A percentile compares a stretch with the other conserved stretches of the same genome.
phyloP scores from a whole-genome alignment of 2,888 invertebrate genomes.

The Dasysyrphus tricinctus region DNA sequence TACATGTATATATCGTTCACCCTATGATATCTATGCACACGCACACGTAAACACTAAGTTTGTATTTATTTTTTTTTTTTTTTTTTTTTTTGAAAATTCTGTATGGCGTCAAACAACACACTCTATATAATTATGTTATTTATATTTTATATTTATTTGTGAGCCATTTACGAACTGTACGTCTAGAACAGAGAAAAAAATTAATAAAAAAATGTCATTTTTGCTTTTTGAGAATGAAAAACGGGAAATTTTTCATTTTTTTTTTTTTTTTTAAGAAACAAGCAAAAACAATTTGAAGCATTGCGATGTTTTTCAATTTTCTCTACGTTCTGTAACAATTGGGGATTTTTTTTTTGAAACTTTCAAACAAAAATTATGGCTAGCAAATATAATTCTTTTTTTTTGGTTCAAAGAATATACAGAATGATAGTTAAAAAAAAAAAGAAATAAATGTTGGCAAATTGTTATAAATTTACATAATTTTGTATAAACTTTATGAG shows the following conservation, averaged over 20 bases:
- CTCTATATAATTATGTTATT: conserved; percentile 54
- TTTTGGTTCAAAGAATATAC: conserved; percentile 23
- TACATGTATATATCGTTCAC: conserved; percentile 55
- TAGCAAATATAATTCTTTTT: conserved; percentile 52
- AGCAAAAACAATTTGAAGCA: conserved; percentile 69
- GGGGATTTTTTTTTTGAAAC: conserved; percentile 43
- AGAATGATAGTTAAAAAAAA: conserved; percentile 25
- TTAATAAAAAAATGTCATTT: conserved; percentile 73
- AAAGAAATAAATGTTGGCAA: conserved; percentile 37
- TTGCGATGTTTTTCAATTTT: conserved; percentile 62
- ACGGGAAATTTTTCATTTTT: conserved; percentile 57
- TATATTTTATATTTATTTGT: conserved; percentile 67
- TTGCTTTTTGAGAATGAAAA: conserved; percentile 67
- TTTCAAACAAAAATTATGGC: conserved; percentile 61
- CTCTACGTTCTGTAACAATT: conserved; percentile 57
- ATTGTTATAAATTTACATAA: conserved; percentile 13
- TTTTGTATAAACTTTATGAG: conserved; percentile 22
- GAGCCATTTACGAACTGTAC: conserved; percentile 74
- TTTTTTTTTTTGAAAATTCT: conserved; percentile 25
- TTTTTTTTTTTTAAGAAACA: conserved; percentile 55
- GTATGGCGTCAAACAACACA: conserved; percentile 64
- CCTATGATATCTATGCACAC: conserved; percentile 72
- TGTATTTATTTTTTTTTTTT: conserved; percentile 9
- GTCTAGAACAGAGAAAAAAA: conserved; percentile 75
- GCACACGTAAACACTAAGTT: conserved; percentile 69